phyloP scores from a whole-genome alignment of 2,888 invertebrate genomes.

The Drosophila eohydei region DNA sequence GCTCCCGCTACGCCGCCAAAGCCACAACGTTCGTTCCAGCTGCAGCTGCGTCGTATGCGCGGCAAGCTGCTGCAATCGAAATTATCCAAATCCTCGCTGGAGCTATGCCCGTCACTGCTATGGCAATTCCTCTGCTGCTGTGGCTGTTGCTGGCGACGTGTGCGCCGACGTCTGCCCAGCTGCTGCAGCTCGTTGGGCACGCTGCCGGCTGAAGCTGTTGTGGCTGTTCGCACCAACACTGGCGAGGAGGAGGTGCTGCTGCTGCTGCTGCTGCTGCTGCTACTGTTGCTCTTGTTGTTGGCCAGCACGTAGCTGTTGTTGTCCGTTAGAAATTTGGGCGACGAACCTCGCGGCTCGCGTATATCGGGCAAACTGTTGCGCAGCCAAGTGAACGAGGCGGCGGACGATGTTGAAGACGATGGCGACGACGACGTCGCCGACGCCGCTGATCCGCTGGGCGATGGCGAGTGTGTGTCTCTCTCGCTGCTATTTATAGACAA shows the following conservation, averaged over 20 bases:
- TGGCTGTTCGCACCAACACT: constrained; percentile 23
- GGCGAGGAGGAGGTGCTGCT: constrained; percentile 37
- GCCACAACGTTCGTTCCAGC: constrained; percentile 76
- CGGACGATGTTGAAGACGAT: constrained; percentile 59
- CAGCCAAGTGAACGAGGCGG: constrained; percentile 82
- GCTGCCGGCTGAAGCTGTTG: constrained; percentile 24
- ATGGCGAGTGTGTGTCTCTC: constrained; percentile 75
- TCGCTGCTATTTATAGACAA: constrained; percentile 76
- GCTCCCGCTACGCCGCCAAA: constrained; percentile 11
- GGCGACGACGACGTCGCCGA: constrained; percentile 61
- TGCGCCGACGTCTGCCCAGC: constrained; percentile 66
- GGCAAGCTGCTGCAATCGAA: constrained; percentile 52
- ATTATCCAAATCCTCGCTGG: constrained; percentile 62
- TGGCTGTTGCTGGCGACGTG: constrained; percentile 31
- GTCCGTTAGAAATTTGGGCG: constrained; percentile 39
- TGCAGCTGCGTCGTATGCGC: constrained; percentile 75
- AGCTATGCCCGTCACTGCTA: constrained; percentile 45
- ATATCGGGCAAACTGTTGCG: constrained; percentile 84
- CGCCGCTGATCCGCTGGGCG: constrained; percentile 62
- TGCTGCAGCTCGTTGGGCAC: constrained; percentile 82
- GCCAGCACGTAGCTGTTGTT: constrained; percentile 70
- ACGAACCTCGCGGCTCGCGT: constrained; percentile 81
- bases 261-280: constrained; percentile 2
- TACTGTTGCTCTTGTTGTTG: constrained; percentile 35
- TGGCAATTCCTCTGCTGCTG: constrained; percentile 40